These are phyloP conservation scores for Lycia hirtaria DNA, from an alignment of 2,888 invertebrate genomes.

Conservation along the genomic window DNA sequence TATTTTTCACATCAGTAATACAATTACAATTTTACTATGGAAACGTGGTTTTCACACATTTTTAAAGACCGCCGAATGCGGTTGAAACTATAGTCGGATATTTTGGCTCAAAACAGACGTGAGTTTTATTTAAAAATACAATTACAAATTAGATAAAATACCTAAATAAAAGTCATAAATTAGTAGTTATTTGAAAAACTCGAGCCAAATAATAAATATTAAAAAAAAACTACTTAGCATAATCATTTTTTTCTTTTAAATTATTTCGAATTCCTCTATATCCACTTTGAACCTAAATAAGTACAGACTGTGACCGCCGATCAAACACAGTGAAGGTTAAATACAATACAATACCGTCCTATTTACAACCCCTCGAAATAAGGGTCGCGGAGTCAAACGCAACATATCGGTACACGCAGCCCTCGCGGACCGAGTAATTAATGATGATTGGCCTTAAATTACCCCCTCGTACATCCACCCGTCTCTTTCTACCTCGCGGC, in stretches of 20 bases:
- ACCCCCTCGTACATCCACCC: slow-evolving; percentile 67
- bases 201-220: too few species aligned
- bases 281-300: not conserved
- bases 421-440: slow-evolving; percentile 79
- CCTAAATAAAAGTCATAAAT: too few species aligned
- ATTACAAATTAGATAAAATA: too few species aligned
- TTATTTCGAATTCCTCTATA: not conserved
- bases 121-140: too few species aligned
- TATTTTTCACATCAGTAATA: too few species aligned
- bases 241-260: not conserved
- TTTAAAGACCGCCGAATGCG: too few species aligned
- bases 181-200: too few species aligned
- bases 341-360: slow-evolving; percentile 47
- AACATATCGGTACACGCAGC: slow-evolving; percentile 64
- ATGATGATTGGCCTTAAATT: slow-evolving; percentile 85
- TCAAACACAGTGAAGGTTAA: slow-evolving; percentile 37
- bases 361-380: slow-evolving; percentile 47
- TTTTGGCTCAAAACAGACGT: too few species aligned
- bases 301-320: slow-evolving; percentile 17
- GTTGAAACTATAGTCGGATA: too few species aligned
- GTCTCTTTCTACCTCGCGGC: slow-evolving; percentile 60
- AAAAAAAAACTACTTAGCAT: not conserved
- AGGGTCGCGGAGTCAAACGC: slow-evolving; percentile 46
- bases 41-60: too few species aligned
- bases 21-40: too few species aligned